Base-by-base conservation (phyloP, 1,140 invertebrate genomes). In the Drosophila jambulina region DNA sequence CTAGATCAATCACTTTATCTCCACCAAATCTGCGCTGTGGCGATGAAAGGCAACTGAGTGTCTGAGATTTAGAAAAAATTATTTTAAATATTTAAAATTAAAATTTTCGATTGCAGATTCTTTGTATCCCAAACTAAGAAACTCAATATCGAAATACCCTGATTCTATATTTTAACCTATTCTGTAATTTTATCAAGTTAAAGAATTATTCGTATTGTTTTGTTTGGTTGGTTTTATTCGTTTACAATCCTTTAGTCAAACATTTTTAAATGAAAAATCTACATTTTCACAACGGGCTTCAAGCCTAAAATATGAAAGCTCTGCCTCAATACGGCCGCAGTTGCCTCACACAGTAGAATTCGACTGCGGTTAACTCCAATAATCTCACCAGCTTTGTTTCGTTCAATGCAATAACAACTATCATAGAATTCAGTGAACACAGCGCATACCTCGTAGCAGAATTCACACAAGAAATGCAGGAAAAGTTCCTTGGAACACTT, bases 361-460 rank as follows among this genome's bases (percentile, higher is more conserved):
- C 99, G 95, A 63, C 96, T 96, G 93, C 96, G 96, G 93, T 99
- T 96, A 2, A 99, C 95, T 84, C 96, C 97, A 0, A 96, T 92
- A 78, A 98, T 96, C 91, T 97, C 95, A 53, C 95, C 95, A 56
- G 93, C 85, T 63, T 95, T 94, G 93, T 98, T 95, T 91, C 99
- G 99, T 92, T 99, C 97, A 53, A 99, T 96, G 88, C 99, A 99
- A 92, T 99, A 99, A 93, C 99, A 99, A 79, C 94, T 96, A 88
- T 99, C 98, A 93, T 99, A 99, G 93, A 99, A 99, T 92, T 99
- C 99, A 0, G 97, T 96, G 86, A 99, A 99, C 2, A 95, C 94
- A 8, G 96, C 96, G n/a, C 97, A 95, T 45, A 99, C 95, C 84
- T 99, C 98, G 93, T 99, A 99, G 56, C 99, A 94, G 93, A 96